Percentiles rank a stretch among this genome's conserved stretches.
Conservation (phyloP, 2,797 vertebrate species). For the Sarcoramphus papa region DNA sequence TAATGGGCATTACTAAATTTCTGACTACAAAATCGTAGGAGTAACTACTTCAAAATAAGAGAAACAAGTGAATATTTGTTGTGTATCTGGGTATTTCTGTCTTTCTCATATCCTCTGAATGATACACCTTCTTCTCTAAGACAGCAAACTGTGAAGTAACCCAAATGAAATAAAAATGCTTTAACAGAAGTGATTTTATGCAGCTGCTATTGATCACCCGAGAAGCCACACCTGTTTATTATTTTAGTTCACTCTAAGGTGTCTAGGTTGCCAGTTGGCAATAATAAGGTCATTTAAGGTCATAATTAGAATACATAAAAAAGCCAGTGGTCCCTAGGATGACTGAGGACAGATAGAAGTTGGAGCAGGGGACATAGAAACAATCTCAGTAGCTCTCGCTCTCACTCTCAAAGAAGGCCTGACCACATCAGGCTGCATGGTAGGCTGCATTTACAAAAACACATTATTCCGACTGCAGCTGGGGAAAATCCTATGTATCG, state of each 20-base stretch:
- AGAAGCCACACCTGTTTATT: not conserved
- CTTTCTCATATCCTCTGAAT: not conserved
- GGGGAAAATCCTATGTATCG: not conserved
- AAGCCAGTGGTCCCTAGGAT: not conserved
- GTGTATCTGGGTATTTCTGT: not conserved
- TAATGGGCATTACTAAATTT: not conserved
- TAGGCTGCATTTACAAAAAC: not conserved
- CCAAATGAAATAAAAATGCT: not conserved
- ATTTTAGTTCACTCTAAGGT: not conserved
- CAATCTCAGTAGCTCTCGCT: not conserved
- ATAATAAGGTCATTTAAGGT: not conserved
- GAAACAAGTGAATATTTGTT: not conserved
- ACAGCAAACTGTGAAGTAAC: not conserved
- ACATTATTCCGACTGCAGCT: not conserved
- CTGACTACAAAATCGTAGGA: not conserved
- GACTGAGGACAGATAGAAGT: not conserved
- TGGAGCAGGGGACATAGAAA: not conserved
- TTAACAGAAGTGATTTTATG: not conserved
- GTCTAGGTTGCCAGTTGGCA: not conserved
- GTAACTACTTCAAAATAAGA: not conserved
- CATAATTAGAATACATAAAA: not conserved
- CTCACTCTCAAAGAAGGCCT: not conserved
- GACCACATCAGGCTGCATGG: rapidly evolving
- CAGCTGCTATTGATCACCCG: not conserved
- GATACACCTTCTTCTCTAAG: not conserved